phyloP scores from a whole-genome alignment of 2,888 invertebrate genomes.

The Gymnosoma rotundatum region DNA sequence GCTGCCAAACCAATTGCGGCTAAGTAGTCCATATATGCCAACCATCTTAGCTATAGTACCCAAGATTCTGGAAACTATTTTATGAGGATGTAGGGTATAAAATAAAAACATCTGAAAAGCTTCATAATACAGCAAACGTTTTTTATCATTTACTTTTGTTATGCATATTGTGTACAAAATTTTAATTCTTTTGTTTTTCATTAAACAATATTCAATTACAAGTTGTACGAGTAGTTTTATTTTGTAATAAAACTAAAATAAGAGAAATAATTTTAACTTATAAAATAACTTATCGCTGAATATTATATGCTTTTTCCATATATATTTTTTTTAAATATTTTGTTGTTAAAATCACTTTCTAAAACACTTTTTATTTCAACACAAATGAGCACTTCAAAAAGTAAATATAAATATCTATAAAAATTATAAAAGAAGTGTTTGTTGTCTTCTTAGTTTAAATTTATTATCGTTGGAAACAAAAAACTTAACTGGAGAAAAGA shows the following conservation, averaged over 20 bases:
- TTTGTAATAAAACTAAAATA: conserved; percentile 57
- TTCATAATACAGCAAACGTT: background rate
- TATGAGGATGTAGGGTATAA: background rate
- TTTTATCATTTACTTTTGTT: background rate
- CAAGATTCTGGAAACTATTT: no score
- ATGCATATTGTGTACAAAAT: background rate
- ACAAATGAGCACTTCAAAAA: conserved; percentile 3
- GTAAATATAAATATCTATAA: background rate
- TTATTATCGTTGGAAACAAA: background rate
- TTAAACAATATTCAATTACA: conserved; percentile 34
- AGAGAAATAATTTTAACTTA: conserved; percentile 53
- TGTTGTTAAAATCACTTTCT: conserved; percentile 55
- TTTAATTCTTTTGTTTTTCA: conserved; percentile 18
- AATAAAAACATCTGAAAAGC: background rate
- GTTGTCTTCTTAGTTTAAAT: background rate
- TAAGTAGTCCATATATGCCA: no score
- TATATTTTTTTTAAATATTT: conserved; percentile 28
- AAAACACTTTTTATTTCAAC: conserved; percentile 50
- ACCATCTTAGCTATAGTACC: no score
- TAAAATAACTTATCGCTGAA: conserved; percentile 66
- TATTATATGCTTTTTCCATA: conserved; percentile 11
- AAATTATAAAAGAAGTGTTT: background rate
- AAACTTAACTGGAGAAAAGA: no score
- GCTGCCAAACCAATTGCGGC: no score
- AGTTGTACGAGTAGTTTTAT: conserved; percentile 38